Base-by-base conservation (phyloP, 2,888 invertebrate species). In the Acleris literana region DNA sequence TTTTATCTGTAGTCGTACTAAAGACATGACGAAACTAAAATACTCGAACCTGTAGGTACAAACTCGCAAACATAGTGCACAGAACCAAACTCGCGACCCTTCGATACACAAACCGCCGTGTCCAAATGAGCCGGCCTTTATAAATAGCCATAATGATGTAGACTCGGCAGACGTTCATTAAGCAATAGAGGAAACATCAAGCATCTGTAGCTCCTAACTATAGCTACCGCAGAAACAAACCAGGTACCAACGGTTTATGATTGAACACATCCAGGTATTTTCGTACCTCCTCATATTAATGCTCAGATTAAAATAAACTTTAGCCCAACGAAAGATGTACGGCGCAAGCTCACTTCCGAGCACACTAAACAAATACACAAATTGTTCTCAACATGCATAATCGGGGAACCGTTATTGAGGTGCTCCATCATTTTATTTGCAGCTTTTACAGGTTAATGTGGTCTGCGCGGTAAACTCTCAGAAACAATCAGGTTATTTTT, bases 351-450 rank as follows among this genome's bases (percentile, higher is more conserved):
- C 76, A 79, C 79, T 79, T 78, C 68, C 75, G 76, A 79, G 76
- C 80, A 78, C 73, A 77, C 86, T 81, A 89, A 89, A 88, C 90
- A 92, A 92, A 91, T 85, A 91, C 87, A 82, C 89, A 85, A 87
- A 83, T 82, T 84, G 84, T 83, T 88, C 77, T 79, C 82, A 87
- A 83, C 86, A 83, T 76, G 79, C 84, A 84, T 83, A 66, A 62
- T 66, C 84, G 78, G 80, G 74, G 79, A 80, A 79, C 77, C 81
- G 87, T 87, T 90, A 86, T 87, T 87, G 80, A 85, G 85, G 85
- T 82, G 84, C 86, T 92, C 85, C 88, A 92, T 92, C 88, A 91
- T 90, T 83, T 87, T 91, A 90, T 90, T 89, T 88, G 89, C 87
- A 83, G 82, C 82, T 76, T 80, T 82, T 82, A 82, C 86, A 85